These are phyloP conservation scores for Phyllostomus discolor DNA, from an alignment of 2,113 vertebrate species.

Conservation along the genomic window DNA sequence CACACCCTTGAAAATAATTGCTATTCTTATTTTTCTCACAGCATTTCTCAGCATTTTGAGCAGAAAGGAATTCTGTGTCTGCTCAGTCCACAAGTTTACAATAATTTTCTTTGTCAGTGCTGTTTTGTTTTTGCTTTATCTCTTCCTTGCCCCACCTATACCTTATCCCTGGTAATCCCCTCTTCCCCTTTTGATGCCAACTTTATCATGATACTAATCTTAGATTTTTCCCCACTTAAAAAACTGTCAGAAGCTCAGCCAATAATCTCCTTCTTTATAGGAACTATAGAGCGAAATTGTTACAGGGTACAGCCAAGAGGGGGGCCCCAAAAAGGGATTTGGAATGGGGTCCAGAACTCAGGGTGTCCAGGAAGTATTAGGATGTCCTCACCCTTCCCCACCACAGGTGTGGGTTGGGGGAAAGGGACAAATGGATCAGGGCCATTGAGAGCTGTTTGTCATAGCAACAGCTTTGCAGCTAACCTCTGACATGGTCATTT, in stretches of 20 bases:
- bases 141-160: neutral
- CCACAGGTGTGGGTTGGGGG: too few species aligned
- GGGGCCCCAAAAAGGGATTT: too few species aligned
- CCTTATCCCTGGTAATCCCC: rapidly evolving
- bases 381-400: too few species aligned
- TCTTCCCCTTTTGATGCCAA: neutral
- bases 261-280: neutral
- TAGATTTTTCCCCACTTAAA: neutral
- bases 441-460: too few species aligned
- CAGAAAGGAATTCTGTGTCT: neutral
- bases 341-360: too few species aligned
- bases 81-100: neutral
- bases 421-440: too few species aligned
- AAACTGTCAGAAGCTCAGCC: neutral
- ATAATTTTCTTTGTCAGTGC: neutral
- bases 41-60: neutral
- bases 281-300: neutral
- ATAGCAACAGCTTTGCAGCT: too few species aligned
- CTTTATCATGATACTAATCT: neutral
- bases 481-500: too few species aligned
- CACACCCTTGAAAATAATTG: neutral
- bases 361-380: too few species aligned
- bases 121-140: neutral
- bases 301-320: too few species aligned
- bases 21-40: neutral